Base-by-base conservation (phyloP, 1,140 invertebrate species). In the Pogonognathellus flavescens region DNA sequence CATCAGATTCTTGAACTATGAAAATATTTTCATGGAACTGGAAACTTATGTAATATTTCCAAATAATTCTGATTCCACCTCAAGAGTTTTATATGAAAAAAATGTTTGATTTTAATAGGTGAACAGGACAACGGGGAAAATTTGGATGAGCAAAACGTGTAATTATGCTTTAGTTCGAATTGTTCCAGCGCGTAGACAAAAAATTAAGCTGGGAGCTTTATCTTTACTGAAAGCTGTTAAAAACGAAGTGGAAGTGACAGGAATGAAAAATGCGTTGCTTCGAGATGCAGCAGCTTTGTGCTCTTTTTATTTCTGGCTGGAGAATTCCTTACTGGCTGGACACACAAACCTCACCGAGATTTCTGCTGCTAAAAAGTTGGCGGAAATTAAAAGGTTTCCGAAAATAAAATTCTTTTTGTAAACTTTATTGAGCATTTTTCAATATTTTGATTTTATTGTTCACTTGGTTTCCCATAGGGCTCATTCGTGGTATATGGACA, bases 221-320 rank as follows among this genome's bases (percentile, higher is more conserved):
- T 94, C 96, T 22, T 92, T 94, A 53, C 92, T 97, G 90, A 97
- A 97, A 89, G 94, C 96, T 0, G 93, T 95, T 66, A 98, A 99
- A 90, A 98, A 97, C 90, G 89, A 91, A 4, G 92, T 94, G 0
- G 98, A 99, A 92, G 94, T 95, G 59, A 91, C 93, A 59, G 96
- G 97, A 83, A 99, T 99, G 96, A 93, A 93, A 88, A 93, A 92
- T 80, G 95, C 97, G 5, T 96, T 98, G 90, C 90, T 96, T 11
- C 91, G 93, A 82, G 96, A 97, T 90, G 96, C 95, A 16, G 96
- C 96, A 0, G 97, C 97, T 0, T 93, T 99, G 90, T 97, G 97
- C 90, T 95, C 98, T 89, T 96, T 96, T 87, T 93, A 99, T 72
- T 93, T 94, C 53, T 97, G 97, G 92, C 91, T 99, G 84, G 96